Base-by-base conservation (phyloP, 2,888 invertebrate species). In the Cheilosia vulpina region DNA sequence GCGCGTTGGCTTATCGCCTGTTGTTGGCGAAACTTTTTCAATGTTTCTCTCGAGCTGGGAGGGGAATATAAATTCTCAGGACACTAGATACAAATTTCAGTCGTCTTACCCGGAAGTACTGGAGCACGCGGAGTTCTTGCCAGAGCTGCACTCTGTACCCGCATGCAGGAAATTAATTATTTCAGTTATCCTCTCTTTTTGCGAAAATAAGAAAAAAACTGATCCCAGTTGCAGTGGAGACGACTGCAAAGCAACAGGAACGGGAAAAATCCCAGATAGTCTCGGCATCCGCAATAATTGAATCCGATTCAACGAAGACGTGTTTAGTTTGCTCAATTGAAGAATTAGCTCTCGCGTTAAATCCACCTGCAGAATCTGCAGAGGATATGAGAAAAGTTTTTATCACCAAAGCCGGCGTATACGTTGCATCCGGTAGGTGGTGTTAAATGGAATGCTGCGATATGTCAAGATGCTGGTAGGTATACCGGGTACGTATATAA, bases 121-220 rank as follows among this genome's bases (percentile, higher is more conserved):
- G 19, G 19, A 24, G 13, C 27, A 11, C 38, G 58, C 53, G 19
- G 17, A 17, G 47, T 17, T 19, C 9, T 13, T 50, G 50, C 19
- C 6, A 50, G 6, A 24, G 72, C 6, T 17, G 7, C 45, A 55
- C 21, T 34, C 13, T 45, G 31, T 43, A 75, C 75, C 68, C 63
- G 52, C 68, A 75, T 69, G 65, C 66, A 80, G 80, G 75, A 80
- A 84, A 80, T 75, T 84, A 84, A 80, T 84, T 84, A 80, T 58
- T 69, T 83, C 68, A 47, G 47, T 57, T 58, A 58, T 71, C 58
- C 52, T 38, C 34, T 69, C 31, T 34, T 62, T 78, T 73, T 71
- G 21, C 24, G 4, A 47, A n/a, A n/a, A 38, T 24, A 24, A 17
- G 5, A 47, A 41, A 60, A 47, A 19, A 6, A 6, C 0, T n/a